These are phyloP conservation scores for Osedax fenrisi DNA, from an alignment of 2,888 invertebrate genomes.

Conservation along the genomic window DNA sequence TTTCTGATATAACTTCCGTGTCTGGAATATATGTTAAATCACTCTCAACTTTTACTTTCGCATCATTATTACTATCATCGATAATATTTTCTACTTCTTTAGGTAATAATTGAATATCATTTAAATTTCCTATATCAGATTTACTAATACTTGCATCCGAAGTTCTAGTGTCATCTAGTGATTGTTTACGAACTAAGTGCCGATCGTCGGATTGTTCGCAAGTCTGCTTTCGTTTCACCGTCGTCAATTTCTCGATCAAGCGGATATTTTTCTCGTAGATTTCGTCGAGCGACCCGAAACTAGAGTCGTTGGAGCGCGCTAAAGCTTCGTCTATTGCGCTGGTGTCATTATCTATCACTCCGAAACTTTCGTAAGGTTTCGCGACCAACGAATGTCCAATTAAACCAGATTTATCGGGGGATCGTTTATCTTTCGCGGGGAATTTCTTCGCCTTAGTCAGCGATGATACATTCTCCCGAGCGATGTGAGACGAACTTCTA, in stretches of 20 bases:
- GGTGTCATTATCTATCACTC: conserved; percentile 36
- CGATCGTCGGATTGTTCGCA: not conserved
- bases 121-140: not conserved
- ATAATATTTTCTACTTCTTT: not conserved
- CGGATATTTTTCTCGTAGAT: not conserved
- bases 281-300: not conserved
- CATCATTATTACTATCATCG: not conserved
- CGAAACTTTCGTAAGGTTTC: conserved; percentile 37
- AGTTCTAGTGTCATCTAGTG: not conserved
- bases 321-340: conserved; percentile 34
- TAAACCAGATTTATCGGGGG: not conserved
- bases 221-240: no score
- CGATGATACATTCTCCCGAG: no score
- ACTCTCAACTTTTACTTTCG: no score
- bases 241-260: not conserved
- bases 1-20: no score
- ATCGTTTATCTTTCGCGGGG: not conserved
- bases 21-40: no score
- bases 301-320: not conserved
- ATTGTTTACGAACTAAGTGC: no score
- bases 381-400: conserved; percentile 9
- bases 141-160: not conserved
- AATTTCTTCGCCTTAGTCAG: not conserved
- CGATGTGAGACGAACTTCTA: not conserved
- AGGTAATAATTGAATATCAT: no score